Evolutionary conservation across 1,140 invertebrate genomes (phyloP).

Genomic region (Argopecten irradians): DNA sequence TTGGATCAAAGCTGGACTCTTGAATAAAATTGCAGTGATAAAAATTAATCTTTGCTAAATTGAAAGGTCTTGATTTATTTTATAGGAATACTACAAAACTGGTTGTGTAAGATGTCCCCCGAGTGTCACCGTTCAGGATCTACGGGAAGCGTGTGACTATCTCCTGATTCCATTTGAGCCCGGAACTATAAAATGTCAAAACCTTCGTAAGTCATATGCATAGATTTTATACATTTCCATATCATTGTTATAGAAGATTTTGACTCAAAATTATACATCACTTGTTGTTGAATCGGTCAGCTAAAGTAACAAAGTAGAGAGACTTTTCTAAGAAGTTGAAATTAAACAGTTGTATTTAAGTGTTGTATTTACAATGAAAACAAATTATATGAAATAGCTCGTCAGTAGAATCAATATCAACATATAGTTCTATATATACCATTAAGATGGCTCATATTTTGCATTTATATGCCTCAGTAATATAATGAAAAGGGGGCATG

Average conservation of each 20-base stretch:
- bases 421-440: neutral
- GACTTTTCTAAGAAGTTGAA: too few species aligned
- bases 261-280: too few species aligned
- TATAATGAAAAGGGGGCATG: too few species aligned
- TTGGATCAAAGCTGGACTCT: too few species aligned
- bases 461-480: too few species aligned
- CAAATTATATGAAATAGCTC: too few species aligned
- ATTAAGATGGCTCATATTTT: too few species aligned
- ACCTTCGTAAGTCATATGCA: slow-evolving; percentile 85
- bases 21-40: neutral
- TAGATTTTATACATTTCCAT: slow-evolving; percentile 98
- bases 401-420: neutral
- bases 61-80: slow-evolving; percentile 31
- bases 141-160: slow-evolving; percentile 99
- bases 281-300: too few species aligned
- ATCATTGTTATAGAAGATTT: too few species aligned
- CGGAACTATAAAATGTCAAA: slow-evolving; percentile 95
- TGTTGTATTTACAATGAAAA: too few species aligned
- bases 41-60: neutral
- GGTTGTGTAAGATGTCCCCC: slow-evolving; percentile 92
- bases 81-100: slow-evolving; percentile 93
- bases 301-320: too few species aligned
- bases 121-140: slow-evolving; percentile 91
- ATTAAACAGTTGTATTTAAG: too few species aligned
- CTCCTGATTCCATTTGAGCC: slow-evolving; percentile 98